Base-by-base conservation (phyloP, 2,888 invertebrate genomes). In the Apamea crenata region DNA sequence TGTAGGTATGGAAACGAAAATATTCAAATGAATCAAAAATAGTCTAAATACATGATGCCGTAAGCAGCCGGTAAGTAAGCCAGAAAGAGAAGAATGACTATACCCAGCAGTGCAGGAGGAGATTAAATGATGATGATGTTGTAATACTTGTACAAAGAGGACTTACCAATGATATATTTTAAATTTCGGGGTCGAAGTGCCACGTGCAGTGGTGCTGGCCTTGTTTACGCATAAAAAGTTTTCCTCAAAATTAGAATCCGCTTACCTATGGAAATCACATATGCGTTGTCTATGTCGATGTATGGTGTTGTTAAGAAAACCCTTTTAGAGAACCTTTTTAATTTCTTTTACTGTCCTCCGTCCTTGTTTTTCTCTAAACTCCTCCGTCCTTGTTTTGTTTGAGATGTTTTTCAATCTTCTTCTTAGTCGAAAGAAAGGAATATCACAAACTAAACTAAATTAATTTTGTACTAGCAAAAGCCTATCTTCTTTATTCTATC, bases 261-360 rank as follows among this genome's bases (percentile, higher is more conserved):
- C 71, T 36, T 18, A 53, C 72, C 53, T 65, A 32, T 44, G 59
- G 12, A 74, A 74, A 82, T 74, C 36, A 70, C 72, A 65, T 81
- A 72, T 59, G 65, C 50, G 74, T 69, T 74, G 86, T 82, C 68
- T 59, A 36, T 81, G 63, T 69, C 36, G 44, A 82, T 44, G 18
- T 74, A 73, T 82, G 59, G 63, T 82, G 25, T 65, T 86, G 63
- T 68, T 36, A 44, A 29, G 29, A 53, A n/a, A 50, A 67, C 81
- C 66, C 53, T 82, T 71, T 81, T n/a, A 50, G 25, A 59, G 32
- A 59, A 44, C 66, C 81, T 59, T 81, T 80, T 85, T n/a, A 80
- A 85, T 70, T 44, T 53, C 12, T 14, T 36, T 71, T 29, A 44
- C 61, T 61, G 40, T 16, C 32, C 32, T n/a, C 5, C 25, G 5